Evolutionary conservation across 2,113 vertebrate species (phyloP).

Genomic region (Scopus umbretta): DNA sequence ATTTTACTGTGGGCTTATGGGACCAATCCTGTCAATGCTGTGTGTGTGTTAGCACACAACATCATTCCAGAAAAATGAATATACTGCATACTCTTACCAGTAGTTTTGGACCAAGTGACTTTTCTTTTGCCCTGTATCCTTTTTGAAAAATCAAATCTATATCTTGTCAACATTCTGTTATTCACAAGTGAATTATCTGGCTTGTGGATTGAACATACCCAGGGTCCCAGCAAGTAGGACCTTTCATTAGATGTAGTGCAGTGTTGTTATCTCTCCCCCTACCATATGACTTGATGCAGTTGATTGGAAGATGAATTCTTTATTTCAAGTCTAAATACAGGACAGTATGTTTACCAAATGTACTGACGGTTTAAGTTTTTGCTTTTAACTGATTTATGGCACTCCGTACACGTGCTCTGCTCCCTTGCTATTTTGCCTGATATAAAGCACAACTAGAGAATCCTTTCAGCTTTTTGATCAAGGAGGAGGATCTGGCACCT

Average conservation of each 20-base stretch:
- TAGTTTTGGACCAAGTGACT: background rate
- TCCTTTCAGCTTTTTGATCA: background rate
- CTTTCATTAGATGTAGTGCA: background rate
- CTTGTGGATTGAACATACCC: background rate
- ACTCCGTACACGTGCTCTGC: background rate
- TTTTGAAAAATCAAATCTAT: background rate
- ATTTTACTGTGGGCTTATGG: background rate
- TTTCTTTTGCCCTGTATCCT: background rate
- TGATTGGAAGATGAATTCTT: background rate
- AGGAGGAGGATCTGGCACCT: background rate
- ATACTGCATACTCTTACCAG: background rate
- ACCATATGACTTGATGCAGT: accelerated
- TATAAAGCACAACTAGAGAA: background rate
- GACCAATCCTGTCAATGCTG: background rate
- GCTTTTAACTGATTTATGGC: background rate
- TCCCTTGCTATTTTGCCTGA: background rate
- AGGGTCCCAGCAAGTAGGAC: background rate
- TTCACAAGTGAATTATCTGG: background rate
- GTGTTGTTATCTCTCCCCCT: background rate
- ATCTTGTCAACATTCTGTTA: background rate
- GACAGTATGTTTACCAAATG: background rate
- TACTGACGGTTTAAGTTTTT: background rate
- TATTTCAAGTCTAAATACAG: background rate
- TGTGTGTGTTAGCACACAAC: background rate
- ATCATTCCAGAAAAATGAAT: background rate